Percentiles rank a stretch among this genome's conserved stretches.
Evolutionary conservation across 2,797 vertebrate genomes (phyloP).

Genomic region (Helicolenus hilgendorfi): DNA sequence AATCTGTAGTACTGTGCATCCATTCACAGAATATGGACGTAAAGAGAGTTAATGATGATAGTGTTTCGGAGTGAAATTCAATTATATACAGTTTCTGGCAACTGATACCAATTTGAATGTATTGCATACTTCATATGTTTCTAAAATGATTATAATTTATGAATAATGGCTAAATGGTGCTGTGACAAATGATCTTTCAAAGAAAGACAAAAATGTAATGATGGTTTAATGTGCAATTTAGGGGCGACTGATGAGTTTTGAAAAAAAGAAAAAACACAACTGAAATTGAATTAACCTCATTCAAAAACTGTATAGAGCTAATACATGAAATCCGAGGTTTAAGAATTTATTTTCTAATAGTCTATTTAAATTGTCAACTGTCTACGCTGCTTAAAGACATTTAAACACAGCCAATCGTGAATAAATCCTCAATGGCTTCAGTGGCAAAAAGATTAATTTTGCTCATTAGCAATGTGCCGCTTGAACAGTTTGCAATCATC

Average conservation of each 20-base stretch:
- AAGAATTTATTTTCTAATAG: neutral
- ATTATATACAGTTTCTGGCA: neutral
- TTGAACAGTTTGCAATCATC: neutral
- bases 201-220: neutral
- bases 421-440: conserved; percentile 12
- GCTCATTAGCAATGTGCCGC: conserved; percentile 20
- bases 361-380: neutral
- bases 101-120: neutral
- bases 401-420: conserved; percentile 4
- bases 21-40: neutral
- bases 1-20: neutral
- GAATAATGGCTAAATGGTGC: neutral
- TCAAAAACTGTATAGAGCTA: neutral
- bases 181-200: conserved; percentile 14
- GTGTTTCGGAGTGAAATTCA: neutral
- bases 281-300: neutral
- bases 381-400: neutral
- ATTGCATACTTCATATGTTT: neutral
- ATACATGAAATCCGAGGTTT: neutral
- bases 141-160: neutral
- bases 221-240: conserved; percentile 31
- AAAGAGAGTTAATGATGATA: neutral
- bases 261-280: neutral
- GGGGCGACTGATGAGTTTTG: conserved; percentile 20
- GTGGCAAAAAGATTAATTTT: conserved; percentile 22